These are phyloP conservation scores for Pomacea canaliculata DNA, from an alignment of 2,888 invertebrate species.

Conservation along the genomic window DNA sequence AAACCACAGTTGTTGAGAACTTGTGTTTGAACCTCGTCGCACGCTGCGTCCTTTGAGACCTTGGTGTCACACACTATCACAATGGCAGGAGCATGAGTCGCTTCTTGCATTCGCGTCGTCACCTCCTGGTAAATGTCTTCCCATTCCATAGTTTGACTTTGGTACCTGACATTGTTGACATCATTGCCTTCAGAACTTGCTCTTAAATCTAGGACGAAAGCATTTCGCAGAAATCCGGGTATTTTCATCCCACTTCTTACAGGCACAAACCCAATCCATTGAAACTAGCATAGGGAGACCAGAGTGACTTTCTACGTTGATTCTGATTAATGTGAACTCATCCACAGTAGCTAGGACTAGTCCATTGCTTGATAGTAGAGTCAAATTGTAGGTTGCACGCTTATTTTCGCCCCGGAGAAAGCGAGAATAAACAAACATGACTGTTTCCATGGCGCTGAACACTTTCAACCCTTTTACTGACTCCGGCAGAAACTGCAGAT, in stretches of 20 bases:
- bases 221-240: neutral
- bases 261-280: neutral
- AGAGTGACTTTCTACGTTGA: neutral
- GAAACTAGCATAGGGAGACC: neutral
- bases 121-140: neutral
- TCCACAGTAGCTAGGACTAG: slow-evolving; percentile 42
- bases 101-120: neutral
- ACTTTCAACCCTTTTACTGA: slow-evolving; percentile 31
- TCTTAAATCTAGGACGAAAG: neutral
- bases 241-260: neutral
- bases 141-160: neutral
- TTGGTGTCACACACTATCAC: neutral
- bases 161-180: neutral
- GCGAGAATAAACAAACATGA: slow-evolving; percentile 38
- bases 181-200: neutral
- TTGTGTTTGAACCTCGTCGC: slow-evolving; percentile 10
- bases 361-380: slow-evolving; percentile 38
- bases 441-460: slow-evolving; percentile 28
- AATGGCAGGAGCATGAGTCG: neutral
- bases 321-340: neutral
- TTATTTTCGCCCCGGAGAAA: slow-evolving; percentile 13
- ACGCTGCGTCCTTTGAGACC: neutral
- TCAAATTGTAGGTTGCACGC: slow-evolving; percentile 33
- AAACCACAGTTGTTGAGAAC: slow-evolving; percentile 19
- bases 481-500: slow-evolving; percentile 35